Evolutionary conservation across 2,113 vertebrate genomes (phyloP).

Genomic region (Scytalopus superciliaris): DNA sequence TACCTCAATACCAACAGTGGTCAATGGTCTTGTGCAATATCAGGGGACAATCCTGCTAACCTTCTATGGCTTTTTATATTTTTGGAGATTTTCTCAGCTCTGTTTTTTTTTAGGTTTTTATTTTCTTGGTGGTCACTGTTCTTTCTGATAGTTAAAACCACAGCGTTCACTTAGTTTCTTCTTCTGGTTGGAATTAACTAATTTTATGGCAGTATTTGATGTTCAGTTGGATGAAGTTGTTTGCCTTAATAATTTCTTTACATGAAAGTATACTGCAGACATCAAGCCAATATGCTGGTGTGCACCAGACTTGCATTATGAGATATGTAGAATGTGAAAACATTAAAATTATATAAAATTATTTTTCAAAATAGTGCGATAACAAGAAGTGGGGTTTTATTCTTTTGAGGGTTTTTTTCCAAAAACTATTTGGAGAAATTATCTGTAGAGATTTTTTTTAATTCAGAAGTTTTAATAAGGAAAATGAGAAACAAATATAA

Average conservation of each 20-base stretch:
- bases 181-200: background rate
- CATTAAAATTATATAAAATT: background rate
- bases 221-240: background rate
- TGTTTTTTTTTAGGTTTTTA: background rate
- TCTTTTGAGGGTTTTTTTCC: background rate
- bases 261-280: background rate
- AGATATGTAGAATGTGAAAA: background rate
- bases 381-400: background rate
- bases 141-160: background rate
- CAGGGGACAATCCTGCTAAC: background rate
- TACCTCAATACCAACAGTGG: background rate
- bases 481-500: background rate
- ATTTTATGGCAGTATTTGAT: background rate
- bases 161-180: background rate
- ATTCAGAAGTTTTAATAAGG: background rate
- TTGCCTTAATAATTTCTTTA: background rate
- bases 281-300: background rate
- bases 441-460: background rate
- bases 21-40: background rate
- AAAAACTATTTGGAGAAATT: background rate
- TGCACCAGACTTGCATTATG: background rate
- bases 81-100: background rate
- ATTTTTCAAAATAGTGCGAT: background rate
- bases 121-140: background rate
- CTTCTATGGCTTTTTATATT: background rate